phyloP scores from a whole-genome alignment of 2,888 invertebrate species.

The Calephelis perditalis region DNA sequence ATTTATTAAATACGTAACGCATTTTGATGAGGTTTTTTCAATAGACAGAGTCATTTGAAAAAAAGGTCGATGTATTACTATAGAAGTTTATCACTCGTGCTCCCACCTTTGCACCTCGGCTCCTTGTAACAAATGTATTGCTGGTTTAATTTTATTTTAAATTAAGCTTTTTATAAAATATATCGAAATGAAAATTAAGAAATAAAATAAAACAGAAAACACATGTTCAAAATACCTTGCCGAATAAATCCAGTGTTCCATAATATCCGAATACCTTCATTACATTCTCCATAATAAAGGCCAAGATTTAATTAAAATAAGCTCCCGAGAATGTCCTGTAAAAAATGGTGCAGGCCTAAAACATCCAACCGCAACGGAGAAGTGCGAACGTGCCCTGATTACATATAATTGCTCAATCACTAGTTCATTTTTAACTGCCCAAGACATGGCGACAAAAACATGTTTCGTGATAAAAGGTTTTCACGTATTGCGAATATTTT shows the following conservation, averaged over 20 bases:
- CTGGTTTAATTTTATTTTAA: too few species aligned
- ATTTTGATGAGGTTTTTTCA: too few species aligned
- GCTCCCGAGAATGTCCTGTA: constrained; percentile 42
- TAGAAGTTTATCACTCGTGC: too few species aligned
- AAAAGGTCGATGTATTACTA: too few species aligned
- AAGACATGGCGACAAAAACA: constrained; percentile 5
- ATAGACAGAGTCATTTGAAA: too few species aligned
- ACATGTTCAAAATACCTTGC: constrained; percentile 14
- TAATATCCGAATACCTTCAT: constrained; percentile 28
- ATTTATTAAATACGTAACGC: too few species aligned
- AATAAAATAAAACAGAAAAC: constrained; percentile 13
- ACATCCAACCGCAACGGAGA: constrained; percentile 48
- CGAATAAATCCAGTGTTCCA: constrained; percentile 14
- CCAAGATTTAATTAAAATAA: constrained; percentile 69
- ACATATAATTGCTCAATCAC: constrained; percentile 35
- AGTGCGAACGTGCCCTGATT: constrained; percentile 28
- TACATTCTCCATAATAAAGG: constrained; percentile 54
- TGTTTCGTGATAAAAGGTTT: not conserved
- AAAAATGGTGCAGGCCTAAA: constrained; percentile 48
- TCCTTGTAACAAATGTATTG: too few species aligned
- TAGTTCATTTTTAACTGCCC: constrained; percentile 16
- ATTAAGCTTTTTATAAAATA: too few species aligned
- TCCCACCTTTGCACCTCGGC: too few species aligned
- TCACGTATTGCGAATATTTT: constrained; percentile 1
- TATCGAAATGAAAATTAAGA: not conserved